A percentile compares a stretch with the other conserved stretches of the same genome.
These are phyloP conservation scores for Antheraea pernyi DNA, from an alignment of 1,140 invertebrate species.

Conservation along the genomic window DNA sequence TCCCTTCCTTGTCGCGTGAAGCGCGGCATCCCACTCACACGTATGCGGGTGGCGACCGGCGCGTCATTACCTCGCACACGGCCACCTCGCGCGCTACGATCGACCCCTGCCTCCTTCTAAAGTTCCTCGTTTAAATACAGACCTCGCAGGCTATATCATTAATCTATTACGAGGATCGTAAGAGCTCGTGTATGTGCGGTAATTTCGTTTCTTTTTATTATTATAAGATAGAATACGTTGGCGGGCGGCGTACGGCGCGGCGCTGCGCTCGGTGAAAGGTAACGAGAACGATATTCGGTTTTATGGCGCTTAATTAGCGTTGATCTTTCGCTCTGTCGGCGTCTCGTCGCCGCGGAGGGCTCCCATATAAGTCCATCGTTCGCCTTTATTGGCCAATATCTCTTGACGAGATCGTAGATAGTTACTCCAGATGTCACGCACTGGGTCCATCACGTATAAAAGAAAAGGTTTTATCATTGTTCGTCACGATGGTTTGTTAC, in stretches of 20 bases:
- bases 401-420: conserved; percentile 40
- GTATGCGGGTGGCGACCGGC: conserved; percentile 59
- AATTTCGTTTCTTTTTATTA: conserved; percentile 52
- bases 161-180: conserved; percentile 67
- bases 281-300: conserved; percentile 64
- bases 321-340: conserved; percentile 57
- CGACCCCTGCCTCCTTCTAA: conserved; percentile 34
- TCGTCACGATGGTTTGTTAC: conserved; percentile 21
- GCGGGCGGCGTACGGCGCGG: conserved; percentile 21
- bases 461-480: conserved; percentile 15
- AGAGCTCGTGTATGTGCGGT: conserved; percentile 54
- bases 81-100: conserved; percentile 31
- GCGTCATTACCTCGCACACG: conserved; percentile 26
- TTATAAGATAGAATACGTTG: conserved; percentile 36
- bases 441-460: conserved; percentile 35
- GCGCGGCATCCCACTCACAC: conserved; percentile 45
- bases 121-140: conserved; percentile 55
- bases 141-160: conserved; percentile 70
- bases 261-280: conserved; percentile 54
- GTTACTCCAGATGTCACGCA: conserved; percentile 44
- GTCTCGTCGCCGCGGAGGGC: conserved; percentile 34
- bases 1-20: conserved; percentile 41
- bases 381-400: conserved; percentile 53
- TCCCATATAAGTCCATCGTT: conserved; percentile 43
- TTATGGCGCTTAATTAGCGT: conserved; percentile 74